Base-by-base conservation (phyloP, 2,888 invertebrate genomes). In the Cataglyphis cursor region DNA sequence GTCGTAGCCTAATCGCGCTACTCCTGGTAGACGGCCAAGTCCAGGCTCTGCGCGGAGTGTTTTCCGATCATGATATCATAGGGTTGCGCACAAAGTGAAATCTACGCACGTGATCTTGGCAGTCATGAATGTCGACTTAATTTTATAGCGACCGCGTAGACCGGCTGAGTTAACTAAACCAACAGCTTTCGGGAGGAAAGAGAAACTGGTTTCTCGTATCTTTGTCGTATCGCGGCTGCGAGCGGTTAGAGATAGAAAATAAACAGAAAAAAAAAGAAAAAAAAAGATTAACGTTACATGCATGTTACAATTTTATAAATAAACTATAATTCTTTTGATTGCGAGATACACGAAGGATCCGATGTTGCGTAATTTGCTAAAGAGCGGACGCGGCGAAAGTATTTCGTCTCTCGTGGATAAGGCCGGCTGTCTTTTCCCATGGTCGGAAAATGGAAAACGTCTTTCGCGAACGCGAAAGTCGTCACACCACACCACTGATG, bases 341-440 rank as follows among this genome's bases (percentile, higher is more conserved):
- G 1, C 57, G 44, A 38, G 18, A 48, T 8, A 48, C 10, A 9
- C 48, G 6, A 28, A n/a, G 24, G 10, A 21, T 15, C 12, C 24
- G 5, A 38, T 44, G 21, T 21, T 21, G 24, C 44, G 15, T 54
- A 57, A 68, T 68, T 68, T 57, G 68, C 44, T 28, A 41, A 54
- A 18, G 21, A 54, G 10, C 51, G n/a, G 18, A 15, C 4, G 44
- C 48, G 24, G 31, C 44, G 15, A 61, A 61, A 65, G 35, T 54
- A 38, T 65, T 44, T 6, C 35, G 44, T 35, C 18, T 28, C 18
- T 24, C 65, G 24, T 48, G 48, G 51, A 51, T 28, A 12, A 75
- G 24, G 66, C 24, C 89, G 73, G 83, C 62, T 85, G 88, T 80
- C 66, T 83, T 88, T 89, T 89, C 89, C 86, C 86, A 89, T 65